phyloP scores from a whole-genome alignment of 2,113 vertebrate species.

The Cathartes aura region DNA sequence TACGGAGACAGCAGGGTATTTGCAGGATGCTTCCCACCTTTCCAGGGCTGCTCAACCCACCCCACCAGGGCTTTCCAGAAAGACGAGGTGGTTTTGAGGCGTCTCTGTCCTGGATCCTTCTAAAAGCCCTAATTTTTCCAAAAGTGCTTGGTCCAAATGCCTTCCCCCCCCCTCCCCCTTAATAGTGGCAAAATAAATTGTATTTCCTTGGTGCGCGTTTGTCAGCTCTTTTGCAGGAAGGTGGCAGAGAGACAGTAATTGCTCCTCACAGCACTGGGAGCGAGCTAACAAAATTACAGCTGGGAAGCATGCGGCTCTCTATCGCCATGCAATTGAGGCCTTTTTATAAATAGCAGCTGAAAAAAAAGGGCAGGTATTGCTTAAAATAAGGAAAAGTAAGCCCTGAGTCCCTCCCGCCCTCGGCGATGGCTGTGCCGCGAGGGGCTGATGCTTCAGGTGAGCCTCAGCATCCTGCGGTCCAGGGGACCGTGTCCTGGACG shows the following conservation, averaged over 20 bases:
- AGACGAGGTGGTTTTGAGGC: neutral
- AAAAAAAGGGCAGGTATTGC: neutral
- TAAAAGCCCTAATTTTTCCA: neutral
- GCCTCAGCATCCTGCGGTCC: neutral
- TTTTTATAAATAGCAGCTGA: conserved; percentile 10
- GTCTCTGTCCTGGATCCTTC: neutral
- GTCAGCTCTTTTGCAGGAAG: neutral
- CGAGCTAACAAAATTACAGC: neutral
- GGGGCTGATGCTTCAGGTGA: neutral
- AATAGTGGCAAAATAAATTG: neutral
- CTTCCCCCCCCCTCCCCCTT: neutral
- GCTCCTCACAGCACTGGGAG: neutral
- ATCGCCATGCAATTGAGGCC: neutral
- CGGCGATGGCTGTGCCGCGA: fast-evolving
- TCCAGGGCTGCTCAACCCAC: neutral
- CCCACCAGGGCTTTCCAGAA: neutral
- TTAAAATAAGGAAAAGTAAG: neutral
- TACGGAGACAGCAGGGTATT: neutral
- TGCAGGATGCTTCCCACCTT: neutral
- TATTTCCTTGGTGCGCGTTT: neutral
- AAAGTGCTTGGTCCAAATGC: neutral
- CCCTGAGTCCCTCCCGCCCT: fast-evolving
- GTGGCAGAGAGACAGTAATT: conserved; percentile 2
- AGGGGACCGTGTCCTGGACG: fast-evolving
- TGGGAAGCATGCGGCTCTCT: fast-evolving